Evolutionary conservation across 1,140 invertebrate genomes (phyloP), one percentile per base, ranked within the genome.

Genomic region (Trissolcus basalis): DNA sequence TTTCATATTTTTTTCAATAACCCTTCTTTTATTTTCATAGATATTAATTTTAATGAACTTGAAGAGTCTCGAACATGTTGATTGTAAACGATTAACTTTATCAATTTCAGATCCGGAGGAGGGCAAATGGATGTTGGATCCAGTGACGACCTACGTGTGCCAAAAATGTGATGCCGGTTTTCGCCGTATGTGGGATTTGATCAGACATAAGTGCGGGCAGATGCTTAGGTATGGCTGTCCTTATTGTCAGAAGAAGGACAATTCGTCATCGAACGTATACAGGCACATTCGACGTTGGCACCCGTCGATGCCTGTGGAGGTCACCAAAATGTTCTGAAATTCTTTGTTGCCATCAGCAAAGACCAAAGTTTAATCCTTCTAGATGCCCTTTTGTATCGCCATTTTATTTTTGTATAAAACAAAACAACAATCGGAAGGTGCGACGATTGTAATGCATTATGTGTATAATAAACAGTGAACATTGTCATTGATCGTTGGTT

Each of bases 201-300:
- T 85, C 4, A 80, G 82, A 19, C 87, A 86, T 74, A 86, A 86
- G 59, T 89, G 87, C 56, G 87, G 86, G 14, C 83, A 85, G 58
- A 81, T 81, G 39, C 83, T 83, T 3, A 76, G 82, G 71, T 89
- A 86, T 56, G 71, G 65, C 1, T 91, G 90, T 81, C 85, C 86
- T 6, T 84, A 85, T 59, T 89, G 88, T 71, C 75, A 78, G 11
- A 87, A 87, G 63, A 86, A 83, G 48, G 82, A 85, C 36, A 86
- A 88, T 69, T 84, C 82, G 0, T 85, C 80, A n/a, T 86, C 81
- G 1, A 85, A 82, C 59, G 82, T 86, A 45, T 89, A 84, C 76
- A 82, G 84, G 73, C 87, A 69, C 78, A 85, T 83, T 54, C 82
- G 89, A 84, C 76, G 88, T 61, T 84, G 89, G 90, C 71, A 90